Base-by-base conservation (phyloP, 2,888 invertebrate genomes). In the Drymonia ruficornis region DNA sequence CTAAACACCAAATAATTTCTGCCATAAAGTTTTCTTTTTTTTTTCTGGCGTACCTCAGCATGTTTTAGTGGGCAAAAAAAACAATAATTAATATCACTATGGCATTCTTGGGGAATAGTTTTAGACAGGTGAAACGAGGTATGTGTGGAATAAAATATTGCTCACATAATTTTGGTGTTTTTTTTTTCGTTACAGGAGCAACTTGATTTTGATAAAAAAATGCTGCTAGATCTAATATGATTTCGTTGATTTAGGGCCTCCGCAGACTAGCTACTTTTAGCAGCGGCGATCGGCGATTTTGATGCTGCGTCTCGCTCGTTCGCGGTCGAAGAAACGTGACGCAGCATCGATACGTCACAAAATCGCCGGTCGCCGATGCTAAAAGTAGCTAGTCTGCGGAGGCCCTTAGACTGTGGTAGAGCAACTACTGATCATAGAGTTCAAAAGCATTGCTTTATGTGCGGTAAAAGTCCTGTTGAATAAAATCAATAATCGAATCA, bases 1-100 rank as follows among this genome's bases (percentile, higher is more conserved):
- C 86, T 88, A 91, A 91, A 90, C 83, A 90, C 91, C 89, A 91
- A 91, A 91, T 91, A 89, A 91, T 90, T 88, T 89, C 84, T 87
- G 88, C 86, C 81, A 80, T 81, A 89, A 78, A 84, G 83, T 87
- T 85, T 83, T 79, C 18, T 16, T 18, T 47, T 34, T 46, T 29
- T 44, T 44, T 23, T 28, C 23, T 45, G 45, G 6, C 45, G 7
- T 23, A 36, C 36, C 36, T 42, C 3, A 46, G 47, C 11, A 47
- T 34, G 18, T 31, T 77, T 76, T 72, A 82, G 78, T 76, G 82
- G 72, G 73, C 69, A 64, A 83, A 79, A 89, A 87, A 73, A 65
- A 84, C 75, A 83, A 84, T 86, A 91, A 91, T 91, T 89, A 91
- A 91, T 91, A 87, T 86, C 81, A 80, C 72, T 83, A 71, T 83